phyloP scores from a whole-genome alignment of 2,113 vertebrate genomes.

The Meles meles region DNA sequence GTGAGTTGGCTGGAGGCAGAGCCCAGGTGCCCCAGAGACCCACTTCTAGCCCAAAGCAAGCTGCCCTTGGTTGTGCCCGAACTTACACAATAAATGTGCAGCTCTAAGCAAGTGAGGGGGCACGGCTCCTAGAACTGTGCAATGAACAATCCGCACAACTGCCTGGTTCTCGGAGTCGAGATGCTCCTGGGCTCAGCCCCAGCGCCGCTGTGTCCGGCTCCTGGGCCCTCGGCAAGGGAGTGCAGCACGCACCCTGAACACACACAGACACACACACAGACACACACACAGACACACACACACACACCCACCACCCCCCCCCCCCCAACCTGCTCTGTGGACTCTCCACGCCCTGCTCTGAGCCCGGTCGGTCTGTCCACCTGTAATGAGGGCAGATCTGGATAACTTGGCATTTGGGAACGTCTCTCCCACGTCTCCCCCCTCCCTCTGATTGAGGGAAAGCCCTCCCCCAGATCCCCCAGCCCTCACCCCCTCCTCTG shows the following conservation, averaged over 20 bases:
- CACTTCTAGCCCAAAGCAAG: background rate
- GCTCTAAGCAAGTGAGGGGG: background rate
- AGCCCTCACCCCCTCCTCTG: background rate
- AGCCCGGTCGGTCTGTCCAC: background rate
- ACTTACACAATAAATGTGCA: fast-evolving
- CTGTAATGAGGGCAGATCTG: background rate
- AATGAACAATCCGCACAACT: fast-evolving
- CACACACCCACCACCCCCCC: too few relatives aligned
- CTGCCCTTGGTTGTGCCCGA: background rate
- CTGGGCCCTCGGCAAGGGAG: fast-evolving
- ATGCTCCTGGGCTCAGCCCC: background rate
- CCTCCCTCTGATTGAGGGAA: background rate
- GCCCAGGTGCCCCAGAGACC: background rate
- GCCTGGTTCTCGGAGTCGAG: fast-evolving
- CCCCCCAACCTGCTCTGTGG: background rate
- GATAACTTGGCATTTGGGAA: fast-evolving
- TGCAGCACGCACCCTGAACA: fast-evolving
- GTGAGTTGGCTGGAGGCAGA: background rate
- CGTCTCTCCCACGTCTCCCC: fast-evolving
- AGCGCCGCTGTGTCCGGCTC: fast-evolving
- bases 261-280: too few relatives aligned
- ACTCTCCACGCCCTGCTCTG: fast-evolving
- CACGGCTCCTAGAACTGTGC: fast-evolving
- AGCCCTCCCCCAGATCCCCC: fast-evolving
- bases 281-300: too few relatives aligned